Base-by-base conservation (phyloP, 2,797 vertebrate species). In the Myotis findleyi region DNA sequence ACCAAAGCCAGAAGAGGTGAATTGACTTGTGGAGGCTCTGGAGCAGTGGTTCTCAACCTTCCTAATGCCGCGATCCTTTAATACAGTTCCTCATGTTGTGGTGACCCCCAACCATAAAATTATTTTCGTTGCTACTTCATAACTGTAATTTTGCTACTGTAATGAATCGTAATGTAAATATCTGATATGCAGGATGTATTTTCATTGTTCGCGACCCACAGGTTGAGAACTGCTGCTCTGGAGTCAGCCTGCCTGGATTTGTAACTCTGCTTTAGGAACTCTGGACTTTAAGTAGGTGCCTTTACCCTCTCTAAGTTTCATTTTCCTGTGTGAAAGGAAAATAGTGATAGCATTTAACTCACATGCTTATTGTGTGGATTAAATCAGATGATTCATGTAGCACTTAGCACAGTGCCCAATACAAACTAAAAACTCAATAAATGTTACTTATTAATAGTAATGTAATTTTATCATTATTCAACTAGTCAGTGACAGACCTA, bases 301-400 rank as follows among this genome's bases (percentile, higher is more conserved):
- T 82, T 89, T 53, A 81, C 41, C 47, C n/a, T 77, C 62, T 69
- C 59, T 76, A 77, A 73, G 23, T 55, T 51, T 83, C 83, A 55
- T 83, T 96, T 94, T 93, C 41, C 38, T 69, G 47, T 59, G 25
- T 64, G 30, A 87, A 91, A 89, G 73, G 75, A 59, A 93, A 88
- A 87, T n/a, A 89, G 55, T 71, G 79, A 89, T 18, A 72, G 9
- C 69, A 77, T 89, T 89, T 87, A 79, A 66, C 30, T 90, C 81
- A 33, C 14, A 85, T 83, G 75, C 5, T 76, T 80, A 18, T 33
- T 87, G 33, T 81, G 30, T 80, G 77, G 73, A 83, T 75, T 87
- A 72, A 85, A 90, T 66, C 53, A 71, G 49, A 82, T 64, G 72
- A 93, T 95, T 84, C 59, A 27, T n/a, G 5, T 77, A 87, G 27